Evolutionary conservation across 2,113 vertebrate genomes (phyloP), one percentile per base, ranked within the genome.

Genomic region (Cyanistes caeruleus): DNA sequence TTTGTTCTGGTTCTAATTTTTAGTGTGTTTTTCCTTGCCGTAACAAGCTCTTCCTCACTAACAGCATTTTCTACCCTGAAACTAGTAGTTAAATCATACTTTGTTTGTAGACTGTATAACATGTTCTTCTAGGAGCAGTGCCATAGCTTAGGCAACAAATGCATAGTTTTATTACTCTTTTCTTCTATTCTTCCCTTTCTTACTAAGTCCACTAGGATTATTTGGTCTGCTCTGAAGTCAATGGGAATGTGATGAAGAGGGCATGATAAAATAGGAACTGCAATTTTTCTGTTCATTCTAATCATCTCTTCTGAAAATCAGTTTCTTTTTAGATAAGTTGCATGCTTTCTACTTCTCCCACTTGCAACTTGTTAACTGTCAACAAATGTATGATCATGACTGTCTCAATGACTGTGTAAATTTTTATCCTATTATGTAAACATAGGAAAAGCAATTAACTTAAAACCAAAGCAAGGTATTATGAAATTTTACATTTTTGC

Each of bases 311-410:
- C 7, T 46, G 23, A 69, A 69, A 87, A 60, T 46, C 17, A 28
- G 10, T 62, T 62, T 20, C 3, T 39, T 87, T 46, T 62, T n/a
- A 39, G 10, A 69, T 48, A 78, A n/a, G 4, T 70, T 31, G 15
- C 48, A 53, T 39, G 28, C 23, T 53, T 87, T 70, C 41, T 78
- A 28, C 19, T 62, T 70, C 46, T 52, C 11, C 22, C 13, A 62
- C 10, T 62, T 55, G 15, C 48, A 53, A 30, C 23, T 46, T 39
- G 15, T 48, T 23, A 53, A 15, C 23, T 48, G 19, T 39, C n/a
- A 70, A 39, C 15, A 69, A 60, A 39, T 0, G 0, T 28, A 52
- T 23, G 11, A 53, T 28, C 48, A 69, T 0, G 1, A 60, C 39
- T 69, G 16, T 19, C 64, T 78, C 33, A 62, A 8, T 28, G 64